Base-by-base conservation (phyloP, 1,140 invertebrate species). In the Calosoma granatense region DNA sequence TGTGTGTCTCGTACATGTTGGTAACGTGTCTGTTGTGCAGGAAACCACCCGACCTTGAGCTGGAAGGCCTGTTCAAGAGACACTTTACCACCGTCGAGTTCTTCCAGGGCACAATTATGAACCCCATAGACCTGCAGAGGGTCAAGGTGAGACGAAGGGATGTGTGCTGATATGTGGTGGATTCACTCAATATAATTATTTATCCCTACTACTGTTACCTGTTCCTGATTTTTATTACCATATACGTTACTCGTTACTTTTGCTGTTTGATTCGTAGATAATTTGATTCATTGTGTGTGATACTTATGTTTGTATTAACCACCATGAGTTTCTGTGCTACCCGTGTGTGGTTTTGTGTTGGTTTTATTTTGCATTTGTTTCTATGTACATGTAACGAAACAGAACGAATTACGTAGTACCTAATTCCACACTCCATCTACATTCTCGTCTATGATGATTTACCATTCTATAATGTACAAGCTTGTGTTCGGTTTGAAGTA, bases 101-200 rank as follows among this genome's bases (percentile, higher is more conserved):
- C 86, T 98, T 98, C 86, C 93, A 97, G 84, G 96, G 95, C 76
- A 96, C 93, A 78, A 97, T 98, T 75, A 98, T 98, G 96, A 97
- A 97, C 81, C 93, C 94, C 72, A 96, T 97, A 80, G 95, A 98
- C 81, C 87, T 98, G 60, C 92, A 97, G 78, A 85, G 95, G 82
- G 94, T 98, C 67, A 97, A 97, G 90, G 94, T 98, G 87, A 90
- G 69, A 81, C 20, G 53, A 22, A 53, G 56, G 54, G 41, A 6
- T 47, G 41, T 47, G 9, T 47, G 41, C 41, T 47, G 17, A 47
- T 47, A 47, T 47, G 17, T 47, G 26, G 14, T 30, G 14, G 14
- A 30, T 30, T 30, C n/a, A n/a, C n/a, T n/a, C n/a, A n/a, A 36
- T 36, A 36, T 36, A 36, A 9, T 9, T 36, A 36, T 36, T 9